These are phyloP conservation scores for Choloepus hoffmanni DNA, from an alignment of 2,113 vertebrate species.

Conservation along the genomic window DNA sequence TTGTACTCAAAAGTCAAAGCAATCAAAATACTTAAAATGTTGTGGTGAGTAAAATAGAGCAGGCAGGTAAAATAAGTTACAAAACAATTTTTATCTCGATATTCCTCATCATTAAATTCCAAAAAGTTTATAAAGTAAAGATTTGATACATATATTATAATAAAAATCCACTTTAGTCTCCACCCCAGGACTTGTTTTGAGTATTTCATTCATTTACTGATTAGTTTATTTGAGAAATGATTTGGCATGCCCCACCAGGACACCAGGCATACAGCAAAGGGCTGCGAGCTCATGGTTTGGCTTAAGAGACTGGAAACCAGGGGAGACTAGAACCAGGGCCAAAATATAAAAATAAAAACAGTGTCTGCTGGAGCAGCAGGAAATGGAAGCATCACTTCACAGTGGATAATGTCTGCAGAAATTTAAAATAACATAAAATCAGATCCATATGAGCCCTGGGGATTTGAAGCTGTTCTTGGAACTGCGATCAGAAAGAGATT, in stretches of 20 bases:
- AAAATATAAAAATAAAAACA: neutral
- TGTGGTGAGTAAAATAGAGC: neutral
- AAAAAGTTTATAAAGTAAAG: neutral
- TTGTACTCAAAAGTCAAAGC: neutral
- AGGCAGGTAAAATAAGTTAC: neutral
- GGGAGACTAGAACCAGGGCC: neutral
- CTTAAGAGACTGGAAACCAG: neutral
- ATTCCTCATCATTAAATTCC: neutral
- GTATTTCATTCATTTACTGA: neutral
- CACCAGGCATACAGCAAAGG: neutral
- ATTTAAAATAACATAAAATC: neutral
- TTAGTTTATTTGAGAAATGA: neutral
- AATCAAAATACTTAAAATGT: neutral
- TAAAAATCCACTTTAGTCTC: neutral
- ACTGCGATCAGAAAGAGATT: too few species aligned
- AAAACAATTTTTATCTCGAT: neutral
- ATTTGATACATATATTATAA: neutral
- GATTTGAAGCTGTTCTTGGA: neutral
- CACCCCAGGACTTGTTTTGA: neutral
- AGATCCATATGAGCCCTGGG: neutral
- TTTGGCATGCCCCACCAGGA: neutral
- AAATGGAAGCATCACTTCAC: neutral
- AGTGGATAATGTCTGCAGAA: neutral
- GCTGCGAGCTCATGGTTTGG: too few species aligned
- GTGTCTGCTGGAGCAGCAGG: neutral